Evolutionary conservation across 2,888 invertebrate genomes (phyloP).

Genomic region (Diarsia dahlii): DNA sequence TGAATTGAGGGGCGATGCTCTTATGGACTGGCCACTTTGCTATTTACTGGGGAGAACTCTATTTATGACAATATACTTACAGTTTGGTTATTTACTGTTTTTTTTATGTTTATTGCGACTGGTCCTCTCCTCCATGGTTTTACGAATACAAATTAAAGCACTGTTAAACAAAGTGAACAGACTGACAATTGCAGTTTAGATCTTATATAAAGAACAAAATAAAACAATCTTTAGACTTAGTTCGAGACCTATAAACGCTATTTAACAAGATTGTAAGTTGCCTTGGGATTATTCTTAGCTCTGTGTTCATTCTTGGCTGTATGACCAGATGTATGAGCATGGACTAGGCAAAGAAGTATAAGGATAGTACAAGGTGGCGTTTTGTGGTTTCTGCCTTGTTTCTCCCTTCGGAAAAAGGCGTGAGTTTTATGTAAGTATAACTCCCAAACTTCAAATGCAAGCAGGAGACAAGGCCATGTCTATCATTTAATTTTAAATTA

Average conservation of each 20-base stretch:
- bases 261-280: too few relatives aligned
- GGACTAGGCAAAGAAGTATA: too few relatives aligned
- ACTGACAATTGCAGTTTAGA: not conserved
- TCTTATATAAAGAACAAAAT: not conserved
- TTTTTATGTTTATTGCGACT: not conserved
- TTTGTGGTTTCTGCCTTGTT: too few relatives aligned
- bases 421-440: too few relatives aligned
- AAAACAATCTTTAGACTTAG: too few relatives aligned
- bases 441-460: not conserved
- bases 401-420: too few relatives aligned
- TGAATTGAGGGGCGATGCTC: constrained; percentile 1
- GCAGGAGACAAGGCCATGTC: not conserved
- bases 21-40: not conserved
- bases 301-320: too few relatives aligned
- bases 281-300: too few relatives aligned
- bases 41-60: not conserved
- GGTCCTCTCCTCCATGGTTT: not conserved
- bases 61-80: not conserved
- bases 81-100: not conserved
- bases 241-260: not conserved
- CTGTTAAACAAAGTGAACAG: not conserved
- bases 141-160: too few relatives aligned
- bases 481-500: not conserved
- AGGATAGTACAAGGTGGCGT: too few relatives aligned
- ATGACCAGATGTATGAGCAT: too few relatives aligned